Percentiles rank a stretch among this genome's conserved stretches.
Evolutionary conservation across 2,888 invertebrate genomes (phyloP).

Genomic region (Ennomos quercinarius): DNA sequence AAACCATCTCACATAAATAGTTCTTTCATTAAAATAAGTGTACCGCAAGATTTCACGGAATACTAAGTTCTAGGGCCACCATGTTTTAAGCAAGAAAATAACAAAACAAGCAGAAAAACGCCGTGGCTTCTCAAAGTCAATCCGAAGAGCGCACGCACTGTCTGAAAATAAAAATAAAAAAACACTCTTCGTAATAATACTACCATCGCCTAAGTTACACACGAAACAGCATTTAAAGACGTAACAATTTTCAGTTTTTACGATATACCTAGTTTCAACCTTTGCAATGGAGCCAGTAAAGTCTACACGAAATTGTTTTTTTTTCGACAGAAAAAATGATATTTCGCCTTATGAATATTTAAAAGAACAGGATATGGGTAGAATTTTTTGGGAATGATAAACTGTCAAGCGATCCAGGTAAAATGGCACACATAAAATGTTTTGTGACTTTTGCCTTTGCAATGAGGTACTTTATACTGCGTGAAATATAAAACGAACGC

Average conservation of each 20-base stretch:
- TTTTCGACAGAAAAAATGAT: conserved; percentile 29
- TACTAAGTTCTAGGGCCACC: no score
- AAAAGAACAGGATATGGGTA: conserved; percentile 34
- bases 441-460: conserved; percentile 30
- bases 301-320: conserved; percentile 22
- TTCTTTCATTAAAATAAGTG: no score
- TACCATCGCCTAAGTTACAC: conserved; percentile 9
- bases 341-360: conserved; percentile 36
- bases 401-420: conserved; percentile 29
- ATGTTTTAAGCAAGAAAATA: no score
- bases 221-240: conserved; percentile 14
- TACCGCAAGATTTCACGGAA: no score
- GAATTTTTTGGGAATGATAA: conserved; percentile 29
- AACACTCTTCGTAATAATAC: conserved; percentile 1
- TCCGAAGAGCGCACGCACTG: neutral
- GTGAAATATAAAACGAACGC: conserved; percentile 17
- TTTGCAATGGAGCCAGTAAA: conserved; percentile 18
- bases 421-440: conserved; percentile 34
- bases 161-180: conserved; percentile 3
- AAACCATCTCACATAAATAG: no score
- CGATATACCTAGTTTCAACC: conserved; percentile 21
- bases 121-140: no score
- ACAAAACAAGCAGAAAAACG: no score
- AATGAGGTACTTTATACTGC: conserved; percentile 23
- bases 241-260: conserved; percentile 18